Percentiles rank a stretch among this genome's conserved stretches.
Conservation (phyloP, 2,888 invertebrate species). For the Brassicogethes aeneus region DNA sequence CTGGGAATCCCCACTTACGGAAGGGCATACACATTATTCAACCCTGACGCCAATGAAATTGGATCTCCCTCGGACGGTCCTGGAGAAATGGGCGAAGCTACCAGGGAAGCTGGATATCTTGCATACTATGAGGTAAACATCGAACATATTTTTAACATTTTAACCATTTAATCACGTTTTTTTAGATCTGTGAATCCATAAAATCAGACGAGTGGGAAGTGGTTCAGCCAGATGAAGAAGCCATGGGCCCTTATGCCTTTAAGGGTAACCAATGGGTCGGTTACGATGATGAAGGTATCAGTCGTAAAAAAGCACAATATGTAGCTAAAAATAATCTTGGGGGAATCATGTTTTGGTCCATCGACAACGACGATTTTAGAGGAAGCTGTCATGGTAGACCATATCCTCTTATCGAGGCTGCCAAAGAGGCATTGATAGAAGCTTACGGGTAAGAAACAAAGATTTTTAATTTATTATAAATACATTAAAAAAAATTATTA, state of each 20-base stretch:
- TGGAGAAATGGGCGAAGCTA: conserved; percentile 84
- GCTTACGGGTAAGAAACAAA: conserved; percentile 57
- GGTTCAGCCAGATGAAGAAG: conserved; percentile 67
- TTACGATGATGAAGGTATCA: conserved; percentile 81
- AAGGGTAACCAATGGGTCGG: conserved; percentile 89
- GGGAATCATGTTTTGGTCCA: conserved; percentile 90
- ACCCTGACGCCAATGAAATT: conserved; percentile 75
- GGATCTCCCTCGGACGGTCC: conserved; percentile 86
- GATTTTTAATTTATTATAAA: no score
- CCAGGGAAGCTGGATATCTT: conserved; percentile 85
- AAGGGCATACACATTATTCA: conserved; percentile 80
- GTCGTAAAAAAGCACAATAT: conserved; percentile 73
- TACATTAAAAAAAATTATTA: no score
- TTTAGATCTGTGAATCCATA: conserved; percentile 76
- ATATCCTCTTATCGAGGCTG: conserved; percentile 86
- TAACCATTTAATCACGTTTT: conserved; percentile 6
- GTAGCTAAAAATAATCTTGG: conserved; percentile 78
- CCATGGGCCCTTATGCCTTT: conserved; percentile 86
- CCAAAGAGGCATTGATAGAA: conserved; percentile 67
- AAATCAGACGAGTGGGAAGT: conserved; percentile 73
- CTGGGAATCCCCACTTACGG: conserved; percentile 87
- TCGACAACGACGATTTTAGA: conserved; percentile 91
- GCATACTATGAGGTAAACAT: conserved; percentile 78
- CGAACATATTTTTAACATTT: neutral
- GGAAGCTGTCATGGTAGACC: conserved; percentile 81